phyloP scores from a whole-genome alignment of 2,113 vertebrate genomes.

The Antechinus stuartii region DNA sequence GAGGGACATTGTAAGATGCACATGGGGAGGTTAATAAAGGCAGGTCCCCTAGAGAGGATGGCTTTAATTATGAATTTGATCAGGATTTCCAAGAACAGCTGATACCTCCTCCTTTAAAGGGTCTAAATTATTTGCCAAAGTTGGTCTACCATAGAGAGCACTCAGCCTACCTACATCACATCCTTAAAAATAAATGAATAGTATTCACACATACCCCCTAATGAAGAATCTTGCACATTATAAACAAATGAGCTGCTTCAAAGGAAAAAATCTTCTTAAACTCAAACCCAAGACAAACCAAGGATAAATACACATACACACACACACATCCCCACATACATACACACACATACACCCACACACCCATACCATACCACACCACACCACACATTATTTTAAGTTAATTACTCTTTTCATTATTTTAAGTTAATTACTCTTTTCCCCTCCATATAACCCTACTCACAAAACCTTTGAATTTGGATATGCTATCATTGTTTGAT shows the following conservation, averaged over 20 bases:
- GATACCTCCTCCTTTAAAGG: not conserved
- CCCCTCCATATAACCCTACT: not conserved
- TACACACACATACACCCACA: no score
- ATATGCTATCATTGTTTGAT: not conserved
- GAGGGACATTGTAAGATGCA: conserved; percentile 42
- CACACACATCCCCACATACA: no score
- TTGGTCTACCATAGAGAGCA: not conserved
- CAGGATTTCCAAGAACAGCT: conserved; percentile 53
- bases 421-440: not conserved
- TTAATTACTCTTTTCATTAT: not conserved
- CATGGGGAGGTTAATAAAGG: conserved; percentile 52
- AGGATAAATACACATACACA: not conserved
- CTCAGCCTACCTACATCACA: not conserved
- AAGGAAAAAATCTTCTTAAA: conserved; percentile 28
- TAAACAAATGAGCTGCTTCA: conserved; percentile 21
- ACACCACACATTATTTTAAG: not conserved
- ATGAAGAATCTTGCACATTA: not conserved
- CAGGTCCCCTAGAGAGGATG: conserved; percentile 19
- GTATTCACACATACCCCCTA: not conserved
- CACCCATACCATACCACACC: not conserved
- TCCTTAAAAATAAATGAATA: not conserved
- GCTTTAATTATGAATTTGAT: conserved; percentile 56
- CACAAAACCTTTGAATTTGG: not conserved
- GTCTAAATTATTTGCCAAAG: conserved; percentile 27
- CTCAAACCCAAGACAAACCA: not conserved